Evolutionary conservation across 2,888 invertebrate species (phyloP).

Genomic region (Apocheima hispidaria): DNA sequence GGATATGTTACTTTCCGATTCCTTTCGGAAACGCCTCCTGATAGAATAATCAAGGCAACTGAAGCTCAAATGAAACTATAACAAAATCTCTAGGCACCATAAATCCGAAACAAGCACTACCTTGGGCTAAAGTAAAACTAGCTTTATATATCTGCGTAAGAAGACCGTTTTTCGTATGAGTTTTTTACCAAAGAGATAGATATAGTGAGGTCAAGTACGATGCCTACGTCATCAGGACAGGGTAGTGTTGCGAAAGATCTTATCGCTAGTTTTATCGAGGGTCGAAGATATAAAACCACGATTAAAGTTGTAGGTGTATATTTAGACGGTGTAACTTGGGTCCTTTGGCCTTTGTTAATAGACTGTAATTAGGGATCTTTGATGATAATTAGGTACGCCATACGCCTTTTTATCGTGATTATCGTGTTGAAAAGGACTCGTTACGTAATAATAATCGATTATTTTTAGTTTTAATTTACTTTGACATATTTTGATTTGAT

Average conservation of each 20-base stretch:
- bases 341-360: neutral
- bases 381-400: neutral
- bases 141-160: conserved; percentile 21
- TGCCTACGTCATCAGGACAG: conserved; percentile 54
- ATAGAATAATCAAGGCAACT: neutral
- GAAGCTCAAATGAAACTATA: neutral
- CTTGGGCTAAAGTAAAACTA: conserved; percentile 4
- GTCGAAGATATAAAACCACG: neutral
- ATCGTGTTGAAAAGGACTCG: no score
- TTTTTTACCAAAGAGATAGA: conserved; percentile 40
- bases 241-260: conserved; percentile 45
- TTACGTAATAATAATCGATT: no score
- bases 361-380: neutral
- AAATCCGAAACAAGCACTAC: neutral
- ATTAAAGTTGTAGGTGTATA: neutral
- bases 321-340: neutral
- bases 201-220: conserved; percentile 53
- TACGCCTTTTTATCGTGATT: no score
- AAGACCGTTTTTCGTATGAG: conserved; percentile 29
- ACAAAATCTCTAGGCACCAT: conserved; percentile 7
- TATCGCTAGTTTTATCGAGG: conserved; percentile 12
- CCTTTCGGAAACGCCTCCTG: neutral
- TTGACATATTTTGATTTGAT: no score
- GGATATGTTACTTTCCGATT: neutral
- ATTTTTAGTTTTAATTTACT: no score